phyloP scores from a whole-genome alignment of 2,888 invertebrate genomes.

The Cantharis rustica region DNA sequence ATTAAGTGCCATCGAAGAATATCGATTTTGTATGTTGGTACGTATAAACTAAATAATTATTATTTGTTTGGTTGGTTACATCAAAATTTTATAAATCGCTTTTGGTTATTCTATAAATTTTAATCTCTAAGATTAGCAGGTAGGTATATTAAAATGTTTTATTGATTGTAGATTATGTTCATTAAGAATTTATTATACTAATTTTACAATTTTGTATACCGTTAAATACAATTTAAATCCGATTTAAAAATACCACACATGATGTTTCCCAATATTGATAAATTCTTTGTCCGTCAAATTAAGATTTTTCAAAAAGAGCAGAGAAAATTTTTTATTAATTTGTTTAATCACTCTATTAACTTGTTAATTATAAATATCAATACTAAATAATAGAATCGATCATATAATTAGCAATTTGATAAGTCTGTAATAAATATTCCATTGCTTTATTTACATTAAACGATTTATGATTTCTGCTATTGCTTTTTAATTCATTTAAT shows the following conservation, averaged over 20 bases:
- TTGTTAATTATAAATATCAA: slow-evolving; percentile 11
- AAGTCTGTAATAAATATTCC: slow-evolving; percentile 18
- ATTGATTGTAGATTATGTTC: neutral
- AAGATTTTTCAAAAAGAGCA: neutral
- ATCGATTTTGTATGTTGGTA: slow-evolving; percentile 5
- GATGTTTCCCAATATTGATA: neutral
- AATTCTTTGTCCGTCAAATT: neutral
- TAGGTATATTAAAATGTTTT: neutral
- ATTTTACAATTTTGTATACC: neutral
- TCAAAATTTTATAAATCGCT: neutral
- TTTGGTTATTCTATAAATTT: neutral
- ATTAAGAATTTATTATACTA: neutral
- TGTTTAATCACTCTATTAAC: slow-evolving; percentile 15
- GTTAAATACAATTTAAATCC: neutral
- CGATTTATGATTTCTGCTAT: slow-evolving; percentile 20
- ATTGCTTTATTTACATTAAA: slow-evolving; percentile 23
- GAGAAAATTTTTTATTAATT: neutral
- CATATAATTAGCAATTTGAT: slow-evolving; percentile 23
- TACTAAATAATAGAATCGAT: slow-evolving; percentile 13
- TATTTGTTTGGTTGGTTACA: neutral
- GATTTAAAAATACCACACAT: neutral
- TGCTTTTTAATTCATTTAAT: slow-evolving; percentile 18
- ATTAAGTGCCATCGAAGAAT: slow-evolving; percentile 17
- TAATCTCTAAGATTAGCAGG: neutral
- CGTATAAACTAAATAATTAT: neutral